These are phyloP conservation scores for Mercenaria mercenaria DNA, from an alignment of 1,140 invertebrate genomes.

Conservation along the genomic window DNA sequence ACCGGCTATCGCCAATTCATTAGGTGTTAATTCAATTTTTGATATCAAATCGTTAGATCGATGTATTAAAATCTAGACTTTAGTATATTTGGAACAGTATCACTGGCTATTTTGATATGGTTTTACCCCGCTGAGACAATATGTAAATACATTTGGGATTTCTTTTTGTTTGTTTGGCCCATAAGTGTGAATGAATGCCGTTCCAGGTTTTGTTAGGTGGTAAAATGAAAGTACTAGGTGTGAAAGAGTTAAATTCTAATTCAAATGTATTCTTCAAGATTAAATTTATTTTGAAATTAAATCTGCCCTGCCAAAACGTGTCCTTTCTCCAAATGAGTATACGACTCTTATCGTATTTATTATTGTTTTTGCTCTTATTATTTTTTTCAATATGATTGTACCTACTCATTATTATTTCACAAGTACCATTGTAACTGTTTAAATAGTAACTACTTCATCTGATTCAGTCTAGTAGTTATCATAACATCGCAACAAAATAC, in stretches of 20 bases:
- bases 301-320: too few relatives aligned
- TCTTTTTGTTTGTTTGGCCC: constrained; percentile 19
- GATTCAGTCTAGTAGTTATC: too few relatives aligned
- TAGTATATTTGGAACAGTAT: constrained; percentile 20
- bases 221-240: not conserved
- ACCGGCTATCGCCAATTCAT: constrained; percentile 10
- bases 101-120: not conserved
- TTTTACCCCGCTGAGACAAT: constrained; percentile 3
- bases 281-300: too few relatives aligned
- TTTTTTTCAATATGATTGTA: too few relatives aligned
- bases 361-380: too few relatives aligned
- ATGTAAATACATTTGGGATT: not conserved
- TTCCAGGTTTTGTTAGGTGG: not conserved
- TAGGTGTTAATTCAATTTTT: constrained; percentile 14
- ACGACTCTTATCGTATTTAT: too few relatives aligned
- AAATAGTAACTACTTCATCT: too few relatives aligned
- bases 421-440: too few relatives aligned
- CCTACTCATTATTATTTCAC: too few relatives aligned
- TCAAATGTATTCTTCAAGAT: too few relatives aligned
- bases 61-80: constrained; percentile 2
- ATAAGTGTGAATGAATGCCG: not conserved
- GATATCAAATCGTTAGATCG: constrained; percentile 17
- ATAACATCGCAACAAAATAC: too few relatives aligned
- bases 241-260: not conserved
- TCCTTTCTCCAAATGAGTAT: too few relatives aligned